These are phyloP conservation scores for Chymomyza costata DNA, from an alignment of 1,140 invertebrate genomes.

Conservation along the genomic window DNA sequence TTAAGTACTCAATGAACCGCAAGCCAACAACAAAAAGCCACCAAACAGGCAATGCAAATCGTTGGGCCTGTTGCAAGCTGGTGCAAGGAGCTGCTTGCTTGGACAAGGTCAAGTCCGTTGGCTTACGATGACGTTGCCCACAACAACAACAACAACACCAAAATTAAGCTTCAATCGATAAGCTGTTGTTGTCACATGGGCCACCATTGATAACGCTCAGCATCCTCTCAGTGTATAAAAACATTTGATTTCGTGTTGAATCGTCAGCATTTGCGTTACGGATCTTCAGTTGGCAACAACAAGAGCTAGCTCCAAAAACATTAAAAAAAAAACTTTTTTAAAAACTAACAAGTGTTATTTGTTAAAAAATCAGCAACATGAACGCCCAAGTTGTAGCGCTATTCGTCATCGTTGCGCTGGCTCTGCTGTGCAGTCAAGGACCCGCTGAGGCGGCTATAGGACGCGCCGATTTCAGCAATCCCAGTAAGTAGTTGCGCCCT, in stretches of 20 bases:
- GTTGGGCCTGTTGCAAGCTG: slow-evolving; percentile 3
- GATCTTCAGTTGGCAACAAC: slow-evolving; percentile 27
- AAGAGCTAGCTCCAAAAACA: neutral
- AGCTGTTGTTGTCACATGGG: slow-evolving; percentile 33
- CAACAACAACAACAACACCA: too few species aligned
- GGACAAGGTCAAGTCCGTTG: slow-evolving; percentile 50
- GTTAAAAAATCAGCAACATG: slow-evolving; percentile 24
- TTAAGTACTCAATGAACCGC: slow-evolving; percentile 69
- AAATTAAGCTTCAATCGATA: too few species aligned
- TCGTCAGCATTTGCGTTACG: slow-evolving; percentile 42
- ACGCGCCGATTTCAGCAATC: slow-evolving; percentile 41
- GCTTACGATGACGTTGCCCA: slow-evolving; percentile 13
- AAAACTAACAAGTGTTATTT: slow-evolving; percentile 6
- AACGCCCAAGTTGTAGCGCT: slow-evolving; percentile 16
- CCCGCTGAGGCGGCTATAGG: slow-evolving; percentile 38
- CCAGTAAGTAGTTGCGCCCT: slow-evolving; percentile 51
- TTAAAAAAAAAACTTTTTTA: neutral
- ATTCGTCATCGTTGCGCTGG: slow-evolving; percentile 21
- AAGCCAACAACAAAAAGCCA: slow-evolving; percentile 46
- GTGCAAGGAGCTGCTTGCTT: slow-evolving; percentile 34
- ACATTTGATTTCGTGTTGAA: slow-evolving; percentile 17
- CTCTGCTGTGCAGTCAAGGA: slow-evolving; percentile 12
- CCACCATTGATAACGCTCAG: too few species aligned
- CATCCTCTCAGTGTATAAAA: slow-evolving; percentile 50
- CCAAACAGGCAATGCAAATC: slow-evolving; percentile 55